These are phyloP conservation scores for Pipistrellus pygmaeus DNA, from an alignment of 2,797 vertebrate species.

Conservation along the genomic window DNA sequence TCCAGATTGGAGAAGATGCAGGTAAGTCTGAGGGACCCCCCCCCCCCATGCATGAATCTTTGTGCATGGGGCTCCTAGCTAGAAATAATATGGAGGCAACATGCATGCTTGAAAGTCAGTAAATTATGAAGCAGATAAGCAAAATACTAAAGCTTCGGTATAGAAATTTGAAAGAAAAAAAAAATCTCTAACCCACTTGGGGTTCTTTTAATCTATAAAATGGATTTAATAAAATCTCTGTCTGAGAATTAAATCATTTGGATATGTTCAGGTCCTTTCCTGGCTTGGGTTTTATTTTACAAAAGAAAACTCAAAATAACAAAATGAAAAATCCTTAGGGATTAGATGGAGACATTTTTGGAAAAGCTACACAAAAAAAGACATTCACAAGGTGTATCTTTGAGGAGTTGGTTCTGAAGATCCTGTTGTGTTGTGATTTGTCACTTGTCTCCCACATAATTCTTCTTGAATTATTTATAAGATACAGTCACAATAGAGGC, in stretches of 20 bases:
- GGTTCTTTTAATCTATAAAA: neutral
- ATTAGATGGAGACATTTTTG: neutral
- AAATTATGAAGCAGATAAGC: neutral
- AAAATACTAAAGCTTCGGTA: neutral
- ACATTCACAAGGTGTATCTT: neutral
- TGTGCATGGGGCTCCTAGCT: neutral
- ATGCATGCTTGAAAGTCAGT: neutral
- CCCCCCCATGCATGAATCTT: no score
- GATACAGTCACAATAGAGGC: neutral
- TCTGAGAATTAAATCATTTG: neutral
- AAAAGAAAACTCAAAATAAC: neutral
- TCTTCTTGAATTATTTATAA: constrained; percentile 18
- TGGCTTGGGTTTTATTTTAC: neutral
- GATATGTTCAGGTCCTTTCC: neutral
- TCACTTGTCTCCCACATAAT: neutral
- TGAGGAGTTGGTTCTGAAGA: neutral
- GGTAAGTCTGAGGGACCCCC: no score
- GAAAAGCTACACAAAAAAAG: neutral
- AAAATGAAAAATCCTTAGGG: neutral
- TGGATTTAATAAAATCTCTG: neutral
- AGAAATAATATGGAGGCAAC: neutral
- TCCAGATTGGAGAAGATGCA: no score
- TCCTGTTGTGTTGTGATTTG: neutral
- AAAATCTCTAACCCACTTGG: neutral
- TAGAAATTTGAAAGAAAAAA: neutral